A percentile compares a stretch with the other conserved stretches of the same genome.
Evolutionary conservation across 2,797 vertebrate species (phyloP).

Genomic region (Mormyrus proboscirostris): DNA sequence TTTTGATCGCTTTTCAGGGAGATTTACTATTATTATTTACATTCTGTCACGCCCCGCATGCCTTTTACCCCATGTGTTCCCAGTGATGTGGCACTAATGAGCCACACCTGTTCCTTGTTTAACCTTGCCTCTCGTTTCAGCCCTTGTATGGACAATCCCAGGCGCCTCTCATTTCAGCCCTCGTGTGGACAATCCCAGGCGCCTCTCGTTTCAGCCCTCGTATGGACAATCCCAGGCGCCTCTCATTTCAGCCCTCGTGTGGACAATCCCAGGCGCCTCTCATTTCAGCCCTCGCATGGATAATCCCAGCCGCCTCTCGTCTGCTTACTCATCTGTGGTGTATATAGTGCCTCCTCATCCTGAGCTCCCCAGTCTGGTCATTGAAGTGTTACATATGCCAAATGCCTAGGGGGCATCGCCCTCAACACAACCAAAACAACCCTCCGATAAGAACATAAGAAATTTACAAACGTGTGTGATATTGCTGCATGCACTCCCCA

Average conservation of each 20-base stretch:
- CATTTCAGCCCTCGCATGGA: too few species aligned
- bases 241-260: too few species aligned
- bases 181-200: too few species aligned
- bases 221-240: too few species aligned
- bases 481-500: background rate
- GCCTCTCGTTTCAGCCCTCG: too few species aligned
- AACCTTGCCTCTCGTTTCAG: background rate
- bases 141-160: too few species aligned
- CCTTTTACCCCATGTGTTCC: background rate
- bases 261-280: too few species aligned
- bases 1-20: background rate
- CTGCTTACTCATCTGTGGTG: background rate
- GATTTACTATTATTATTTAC: background rate
- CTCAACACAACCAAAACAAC: too few species aligned
- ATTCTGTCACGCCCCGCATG: background rate
- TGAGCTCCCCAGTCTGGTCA: background rate
- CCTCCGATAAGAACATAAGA: too few species aligned
- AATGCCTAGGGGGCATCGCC: too few species aligned
- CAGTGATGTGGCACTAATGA: background rate
- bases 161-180: too few species aligned
- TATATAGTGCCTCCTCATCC: background rate
- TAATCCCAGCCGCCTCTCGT: too few species aligned
- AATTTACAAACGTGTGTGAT: background rate
- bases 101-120: background rate
- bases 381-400: background rate